Base-by-base conservation (phyloP, 2,888 invertebrate species). In the Mythimna impura region DNA sequence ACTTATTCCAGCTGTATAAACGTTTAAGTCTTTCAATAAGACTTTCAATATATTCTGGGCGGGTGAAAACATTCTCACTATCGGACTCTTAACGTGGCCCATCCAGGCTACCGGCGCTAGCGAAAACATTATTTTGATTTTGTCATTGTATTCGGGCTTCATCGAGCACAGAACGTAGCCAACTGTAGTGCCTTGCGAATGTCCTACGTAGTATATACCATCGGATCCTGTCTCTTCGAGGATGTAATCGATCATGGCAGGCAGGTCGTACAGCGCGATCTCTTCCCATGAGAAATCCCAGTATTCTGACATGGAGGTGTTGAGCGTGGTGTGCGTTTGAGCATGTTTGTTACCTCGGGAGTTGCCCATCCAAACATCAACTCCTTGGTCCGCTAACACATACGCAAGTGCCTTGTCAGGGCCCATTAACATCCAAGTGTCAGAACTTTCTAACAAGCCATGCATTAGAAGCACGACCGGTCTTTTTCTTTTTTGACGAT, bases 341-440 rank as follows among this genome's bases (percentile, higher is more conserved):
- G 76, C 85, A 8, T 94, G 89, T 88, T 97, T 97, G 91, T 98
- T 98, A 0, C 99, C 99, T 85, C 99, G 96, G 2, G 97, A 97
- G 91, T 99, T 99, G 0, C 98, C 98, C 89, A 99, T 89, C 99
- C 99, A 99, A 0, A 98, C 97, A 85, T 98, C 98, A 86, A 97
- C 98, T 1, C 97, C 97, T 65, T 92, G 88, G 78, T 98, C 97
- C 0, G 97, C 96, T 71, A 98, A 95, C 87, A 97, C 95, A 93
- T 97, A 98, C 84, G 93, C 98, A 69, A 96, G 82, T 84, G 96
- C 97, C 80, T 97, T 96, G 66, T 96, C 93, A 4, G 96, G 97
- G 20, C 97, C 97, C 86, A 97, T 97, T 3, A 97, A 92, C n/a
- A 89, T n/a, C 87, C 88, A 89, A 55, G 81, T 76, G 43, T 89